Base-by-base conservation (phyloP, 2,797 vertebrate species). In the Parauchenoglanis punctatus region DNA sequence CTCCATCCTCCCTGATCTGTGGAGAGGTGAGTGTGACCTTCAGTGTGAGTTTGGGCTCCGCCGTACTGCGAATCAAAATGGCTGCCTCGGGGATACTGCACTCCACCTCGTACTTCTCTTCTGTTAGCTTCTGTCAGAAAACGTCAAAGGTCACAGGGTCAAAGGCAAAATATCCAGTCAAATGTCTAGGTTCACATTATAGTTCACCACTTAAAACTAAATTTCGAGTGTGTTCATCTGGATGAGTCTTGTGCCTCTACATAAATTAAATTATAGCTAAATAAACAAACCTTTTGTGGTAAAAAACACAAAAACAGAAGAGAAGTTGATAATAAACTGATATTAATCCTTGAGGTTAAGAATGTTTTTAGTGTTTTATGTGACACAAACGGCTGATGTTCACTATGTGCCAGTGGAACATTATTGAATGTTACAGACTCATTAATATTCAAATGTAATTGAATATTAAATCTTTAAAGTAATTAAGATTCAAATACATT, bases 1-100 rank as follows among this genome's bases (percentile, higher is more conserved):
- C 93, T 0, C 94, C 93, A 54, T 98, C 98, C 89, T 98, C 98
- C 93, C 97, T 97, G 96, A 99, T 97, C 92, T 96, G 92, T 0
- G 97, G 97, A 13, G 99, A 99, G 89, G 98, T 98, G 91, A 99
- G 97, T 85, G 97, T 97, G 93, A 99, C 97, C 95, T 97, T 99
- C 96, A 99, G 95, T 25, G 95, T 97, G 92, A 99, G 95, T 86
- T 97, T 98, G 89, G 98, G 98, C 86, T 99, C 97, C 89, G 97
- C 95, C 82, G 96, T 96, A 85, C 96, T 97, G 93, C 88, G 94
- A 92, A 99, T 96, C 94, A 98, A 92, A 94, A 99, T 97, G 95
- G 98, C 97, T 2, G 98, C 97, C 92, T 99, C 97, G 10, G 96
- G 95, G 90, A 95, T 87, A 91, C 96, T 97, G 92, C 97, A 95